Evolutionary conservation across 1,140 invertebrate genomes (phyloP).

Genomic region (Drosophila tristis): DNA sequence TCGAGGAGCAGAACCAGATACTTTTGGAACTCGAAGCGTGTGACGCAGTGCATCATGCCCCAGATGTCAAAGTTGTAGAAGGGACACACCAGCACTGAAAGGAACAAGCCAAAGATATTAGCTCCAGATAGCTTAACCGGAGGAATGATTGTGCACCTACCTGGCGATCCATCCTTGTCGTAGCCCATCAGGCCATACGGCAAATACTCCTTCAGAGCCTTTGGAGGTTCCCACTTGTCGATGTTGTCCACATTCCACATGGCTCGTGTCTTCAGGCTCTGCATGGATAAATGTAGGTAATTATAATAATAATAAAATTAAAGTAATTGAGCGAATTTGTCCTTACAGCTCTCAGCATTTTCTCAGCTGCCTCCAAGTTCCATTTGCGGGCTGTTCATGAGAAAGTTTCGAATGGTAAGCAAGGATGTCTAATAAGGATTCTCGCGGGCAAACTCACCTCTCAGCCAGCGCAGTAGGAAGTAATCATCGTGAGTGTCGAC

Average conservation of each 20-base stretch:
- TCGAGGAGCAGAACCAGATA: constrained; percentile 88
- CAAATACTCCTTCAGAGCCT: constrained; percentile 89
- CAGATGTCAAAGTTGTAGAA: constrained; percentile 91
- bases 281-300: not conserved
- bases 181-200: constrained; percentile 91
- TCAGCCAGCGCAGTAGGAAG: constrained; percentile 91
- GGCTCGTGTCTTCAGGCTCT: constrained; percentile 84
- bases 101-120: constrained; percentile 15
- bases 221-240: constrained; percentile 89
- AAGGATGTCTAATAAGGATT: not conserved
- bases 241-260: constrained; percentile 90
- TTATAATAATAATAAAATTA: not conserved
- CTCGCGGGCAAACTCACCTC: constrained; percentile 86
- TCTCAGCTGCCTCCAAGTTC: constrained; percentile 91
- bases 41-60: constrained; percentile 91
- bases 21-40: constrained; percentile 90
- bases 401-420: not conserved
- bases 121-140: too few relatives aligned
- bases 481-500: constrained; percentile 91
- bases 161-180: constrained; percentile 94
- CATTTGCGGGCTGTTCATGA: constrained; percentile 90
- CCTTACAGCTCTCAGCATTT: constrained; percentile 90
- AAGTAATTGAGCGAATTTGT: not conserved
- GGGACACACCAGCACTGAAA: constrained; percentile 88
- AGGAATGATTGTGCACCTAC: constrained; percentile 81